Conservation (phyloP, 2,113 vertebrate genomes). For the Puffinus mauretanicus region DNA sequence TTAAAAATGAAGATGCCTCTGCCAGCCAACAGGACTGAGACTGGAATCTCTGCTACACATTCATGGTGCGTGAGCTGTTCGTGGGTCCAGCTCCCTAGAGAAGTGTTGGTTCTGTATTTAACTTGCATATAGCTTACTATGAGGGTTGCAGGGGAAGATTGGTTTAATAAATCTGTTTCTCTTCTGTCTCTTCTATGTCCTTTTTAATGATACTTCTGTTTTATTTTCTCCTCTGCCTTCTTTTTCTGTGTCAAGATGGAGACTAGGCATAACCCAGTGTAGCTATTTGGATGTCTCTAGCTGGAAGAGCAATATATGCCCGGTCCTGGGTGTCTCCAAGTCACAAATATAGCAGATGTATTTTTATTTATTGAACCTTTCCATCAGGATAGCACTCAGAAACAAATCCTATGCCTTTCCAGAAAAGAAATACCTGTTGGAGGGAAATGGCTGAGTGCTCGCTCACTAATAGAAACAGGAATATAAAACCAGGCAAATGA, state of each 20-base stretch:
- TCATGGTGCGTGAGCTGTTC: not conserved
- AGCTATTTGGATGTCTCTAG: not conserved
- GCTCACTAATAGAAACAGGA: accelerated
- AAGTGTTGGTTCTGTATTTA: conserved; percentile 11
- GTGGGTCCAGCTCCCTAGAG: not conserved
- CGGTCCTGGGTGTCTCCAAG: not conserved
- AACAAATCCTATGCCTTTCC: not conserved
- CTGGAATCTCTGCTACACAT: not conserved
- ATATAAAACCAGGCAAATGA: not conserved
- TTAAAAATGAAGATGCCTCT: not conserved
- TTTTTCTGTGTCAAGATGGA: not conserved
- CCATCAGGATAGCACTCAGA: not conserved
- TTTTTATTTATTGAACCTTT: not conserved
- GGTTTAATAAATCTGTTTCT: not conserved
- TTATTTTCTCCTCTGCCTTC: not conserved
- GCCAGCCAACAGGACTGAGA: not conserved
- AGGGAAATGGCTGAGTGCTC: not conserved
- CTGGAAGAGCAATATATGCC: not conserved
- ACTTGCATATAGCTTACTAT: not conserved
- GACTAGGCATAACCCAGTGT: not conserved
- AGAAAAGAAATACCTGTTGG: not conserved
- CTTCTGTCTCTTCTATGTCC: not conserved
- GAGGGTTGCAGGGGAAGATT: not conserved
- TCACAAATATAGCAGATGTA: not conserved
- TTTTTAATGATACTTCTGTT: not conserved